phyloP scores from a whole-genome alignment of 2,888 invertebrate species.

The Diadromus collaris region DNA sequence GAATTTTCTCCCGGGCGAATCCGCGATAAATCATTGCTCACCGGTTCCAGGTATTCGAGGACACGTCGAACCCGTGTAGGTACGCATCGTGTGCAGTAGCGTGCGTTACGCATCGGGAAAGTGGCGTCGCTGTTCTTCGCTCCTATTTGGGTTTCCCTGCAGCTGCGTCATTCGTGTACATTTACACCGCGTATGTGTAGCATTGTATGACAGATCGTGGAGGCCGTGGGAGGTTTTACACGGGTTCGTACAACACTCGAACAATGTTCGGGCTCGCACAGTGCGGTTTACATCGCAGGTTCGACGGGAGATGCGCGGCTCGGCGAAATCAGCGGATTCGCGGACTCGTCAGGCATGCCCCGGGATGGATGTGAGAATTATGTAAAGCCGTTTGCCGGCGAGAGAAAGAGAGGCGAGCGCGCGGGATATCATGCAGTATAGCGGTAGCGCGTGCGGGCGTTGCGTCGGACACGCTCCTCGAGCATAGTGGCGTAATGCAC shows the following conservation, averaged over 20 bases:
- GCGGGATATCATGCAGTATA: constrained; percentile 12
- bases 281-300: constrained; percentile 36
- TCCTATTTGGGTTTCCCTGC: constrained; percentile 17
- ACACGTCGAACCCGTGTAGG: constrained; percentile 16
- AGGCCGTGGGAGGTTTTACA: constrained; percentile 57
- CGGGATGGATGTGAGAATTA: constrained; percentile 54
- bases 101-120: constrained; percentile 45
- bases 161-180: background rate
- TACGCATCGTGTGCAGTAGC: constrained; percentile 24
- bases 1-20: constrained; percentile 2
- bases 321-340: constrained; percentile 15
- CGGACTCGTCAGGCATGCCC: constrained; percentile 18
- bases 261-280: constrained; percentile 47
- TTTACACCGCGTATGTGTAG: constrained; percentile 17
- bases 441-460: constrained; percentile 41
- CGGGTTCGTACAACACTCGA: constrained; percentile 49
- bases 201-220: constrained; percentile 54
- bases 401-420: constrained; percentile 31
- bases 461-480: constrained; percentile 44
- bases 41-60: constrained; percentile 28
- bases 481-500: constrained; percentile 48
- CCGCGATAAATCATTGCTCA: constrained; percentile 20
- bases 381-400: constrained; percentile 39
- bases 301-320: constrained; percentile 38
- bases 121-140: constrained; percentile 24